A percentile compares a stretch with the other conserved stretches of the same genome.
Evolutionary conservation across 2,888 invertebrate genomes (phyloP).

Genomic region (Charanyca ferruginea): DNA sequence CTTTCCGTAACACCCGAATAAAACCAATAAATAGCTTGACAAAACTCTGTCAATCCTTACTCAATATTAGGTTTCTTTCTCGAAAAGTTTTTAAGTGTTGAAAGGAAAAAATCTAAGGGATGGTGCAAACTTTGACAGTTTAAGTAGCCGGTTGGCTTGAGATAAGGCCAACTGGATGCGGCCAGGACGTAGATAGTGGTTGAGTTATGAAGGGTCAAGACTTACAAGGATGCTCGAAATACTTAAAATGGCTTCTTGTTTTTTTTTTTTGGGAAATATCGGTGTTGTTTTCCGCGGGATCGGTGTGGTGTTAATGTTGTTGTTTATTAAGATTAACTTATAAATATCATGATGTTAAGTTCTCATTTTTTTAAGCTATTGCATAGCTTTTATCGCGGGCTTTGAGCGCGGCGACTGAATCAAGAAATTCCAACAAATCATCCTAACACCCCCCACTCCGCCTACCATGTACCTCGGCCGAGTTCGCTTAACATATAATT

Average conservation of each 20-base stretch:
- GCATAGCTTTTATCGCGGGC: no score
- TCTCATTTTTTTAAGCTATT: no score
- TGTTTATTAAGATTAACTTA: not conserved
- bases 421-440: no score
- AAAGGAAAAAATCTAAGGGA: conserved; percentile 67
- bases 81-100: conserved; percentile 64
- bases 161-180: conserved; percentile 65
- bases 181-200: conserved; percentile 56
- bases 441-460: no score
- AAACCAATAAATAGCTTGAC: conserved; percentile 41
- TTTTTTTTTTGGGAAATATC: conserved; percentile 1
- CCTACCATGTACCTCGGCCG: no score
- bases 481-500: no score
- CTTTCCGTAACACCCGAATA: conserved; percentile 11
- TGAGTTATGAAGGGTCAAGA: conserved; percentile 67
- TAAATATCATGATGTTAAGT: not conserved
- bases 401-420: no score
- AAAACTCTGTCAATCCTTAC: conserved; percentile 51
- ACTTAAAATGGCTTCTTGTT: conserved; percentile 26
- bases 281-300: not conserved
- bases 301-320: not conserved
- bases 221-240: conserved; percentile 49
- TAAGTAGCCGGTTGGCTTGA: conserved; percentile 64
- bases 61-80: conserved; percentile 37
- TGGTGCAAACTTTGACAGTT: conserved; percentile 72